Conservation (phyloP, 2,888 invertebrate genomes). For the Tiliacea citrago region DNA sequence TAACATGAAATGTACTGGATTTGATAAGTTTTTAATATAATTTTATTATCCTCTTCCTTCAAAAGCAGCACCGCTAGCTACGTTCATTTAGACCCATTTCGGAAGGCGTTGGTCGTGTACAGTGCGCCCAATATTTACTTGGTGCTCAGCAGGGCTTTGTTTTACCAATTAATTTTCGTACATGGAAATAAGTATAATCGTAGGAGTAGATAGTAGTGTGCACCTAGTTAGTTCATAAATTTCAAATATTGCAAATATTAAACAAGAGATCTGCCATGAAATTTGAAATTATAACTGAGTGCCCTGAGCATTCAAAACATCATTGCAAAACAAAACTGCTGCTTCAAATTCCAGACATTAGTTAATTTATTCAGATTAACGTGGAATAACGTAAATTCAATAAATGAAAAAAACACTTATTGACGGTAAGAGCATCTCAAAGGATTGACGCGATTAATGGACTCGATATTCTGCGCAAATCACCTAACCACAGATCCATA, state of each 20-base stretch:
- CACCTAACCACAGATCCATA: background rate
- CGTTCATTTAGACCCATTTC: background rate
- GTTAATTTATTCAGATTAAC: too few relatives aligned
- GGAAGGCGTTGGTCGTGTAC: background rate
- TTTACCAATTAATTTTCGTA: background rate
- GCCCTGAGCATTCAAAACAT: background rate
- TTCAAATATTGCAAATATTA: background rate
- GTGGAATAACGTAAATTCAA: too few relatives aligned
- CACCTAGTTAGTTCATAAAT: background rate
- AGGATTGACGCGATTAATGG: too few relatives aligned
- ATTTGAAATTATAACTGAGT: background rate
- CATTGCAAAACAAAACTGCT: background rate
- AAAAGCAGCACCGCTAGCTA: background rate
- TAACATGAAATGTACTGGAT: background rate
- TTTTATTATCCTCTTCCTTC: background rate
- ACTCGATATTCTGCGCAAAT: background rate
- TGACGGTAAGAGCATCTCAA: too few relatives aligned
- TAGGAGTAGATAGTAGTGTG: background rate
- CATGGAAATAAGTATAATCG: background rate
- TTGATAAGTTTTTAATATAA: background rate
- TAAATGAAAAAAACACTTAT: too few relatives aligned
- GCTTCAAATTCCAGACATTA: too few relatives aligned
- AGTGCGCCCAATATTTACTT: background rate
- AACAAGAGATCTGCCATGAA: background rate
- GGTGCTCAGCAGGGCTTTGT: too few relatives aligned